Percentiles rank a stretch among this genome's conserved stretches.
Evolutionary conservation across 2,888 invertebrate species (phyloP).

Genomic region (Trachelus stipa): DNA sequence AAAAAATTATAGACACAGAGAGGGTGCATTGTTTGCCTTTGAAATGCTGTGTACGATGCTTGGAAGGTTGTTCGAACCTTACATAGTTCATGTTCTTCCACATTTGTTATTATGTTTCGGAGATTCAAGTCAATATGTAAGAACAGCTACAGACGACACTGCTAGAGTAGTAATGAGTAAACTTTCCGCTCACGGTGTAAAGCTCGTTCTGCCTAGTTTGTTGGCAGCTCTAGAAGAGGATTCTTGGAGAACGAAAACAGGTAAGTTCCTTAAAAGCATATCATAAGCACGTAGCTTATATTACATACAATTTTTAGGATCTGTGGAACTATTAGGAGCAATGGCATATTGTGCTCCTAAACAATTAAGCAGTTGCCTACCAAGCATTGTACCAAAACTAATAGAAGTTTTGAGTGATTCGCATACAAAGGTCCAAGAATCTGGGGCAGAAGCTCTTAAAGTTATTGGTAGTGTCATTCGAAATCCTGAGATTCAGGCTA

Average conservation of each 20-base stretch:
- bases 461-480: constrained; percentile 98
- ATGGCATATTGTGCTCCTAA: constrained; percentile 99
- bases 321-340: constrained; percentile 94
- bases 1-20: constrained; percentile 93
- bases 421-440: constrained; percentile 95
- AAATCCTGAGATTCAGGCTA: constrained; percentile 98
- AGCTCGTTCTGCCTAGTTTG: constrained; percentile 93
- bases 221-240: constrained; percentile 95
- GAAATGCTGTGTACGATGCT: constrained; percentile 96
- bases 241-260: constrained; percentile 98
- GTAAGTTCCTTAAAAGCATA: constrained; percentile 58
- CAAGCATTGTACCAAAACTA: constrained; percentile 97
- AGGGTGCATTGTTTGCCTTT: constrained; percentile 96
- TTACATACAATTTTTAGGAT: constrained; percentile 70
- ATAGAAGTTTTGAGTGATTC: constrained; percentile 98
- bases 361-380: constrained; percentile 96
- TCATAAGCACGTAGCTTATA: constrained; percentile 3
- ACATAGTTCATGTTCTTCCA: constrained; percentile 96
- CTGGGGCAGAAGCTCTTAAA: constrained; percentile 94
- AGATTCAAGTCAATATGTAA: constrained; percentile 93
- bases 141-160: constrained; percentile 96
- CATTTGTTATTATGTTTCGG: constrained; percentile 96
- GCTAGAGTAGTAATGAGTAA: constrained; percentile 96
- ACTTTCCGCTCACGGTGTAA: constrained; percentile 96
- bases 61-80: constrained; percentile 97